Evolutionary conservation across 2,797 vertebrate species (phyloP), one percentile per base, ranked within the genome.

Genomic region (Bucorvus abyssinicus): DNA sequence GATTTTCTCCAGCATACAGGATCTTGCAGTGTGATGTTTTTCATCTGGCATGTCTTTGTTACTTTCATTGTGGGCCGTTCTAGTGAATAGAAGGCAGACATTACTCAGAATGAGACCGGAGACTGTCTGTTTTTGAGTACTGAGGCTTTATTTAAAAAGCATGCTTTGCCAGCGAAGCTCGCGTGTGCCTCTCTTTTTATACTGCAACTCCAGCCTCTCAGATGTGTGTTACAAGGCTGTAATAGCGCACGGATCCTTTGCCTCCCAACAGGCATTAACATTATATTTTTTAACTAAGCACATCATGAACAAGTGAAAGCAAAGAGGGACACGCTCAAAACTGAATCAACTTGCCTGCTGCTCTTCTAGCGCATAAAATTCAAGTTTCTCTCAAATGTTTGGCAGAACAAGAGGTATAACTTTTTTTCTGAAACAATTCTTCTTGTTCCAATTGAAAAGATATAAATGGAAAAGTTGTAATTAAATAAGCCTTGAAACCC

Each of bases 61-160:
- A 95, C 97, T 98, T 95, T 98, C 96, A 97, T 97, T 97, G 96
- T 97, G 98, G 97, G 92, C 96, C 81, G 63, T 95, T 98, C 94
- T 97, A 97, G 82, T 97, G 98, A 98, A 98, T 92, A 97, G 97
- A 97, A 98, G 97, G 97, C 98, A 99, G 98, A 99, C 98, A 97
- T 98, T 98, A 98, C 97, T 99, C 98, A 98, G 97, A 98, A 96
- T 94, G 96, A 97, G 97, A 97, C 97, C 22, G 96, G 98, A 98
- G 98, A 98, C 98, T 98, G 98, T 98, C 97, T 98, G 97, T 98
- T 98, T 97, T 97, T 93, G 96, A 96, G 96, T 90, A 97, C 97
- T 95, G 98, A 98, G 98, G 97, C 96, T 98, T 97, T 97, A 97
- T 98, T 98, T 98, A 97, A 98, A 98, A 96, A 44, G 88, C 94